Evolutionary conservation across 2,113 vertebrate genomes (phyloP).

Genomic region (Papio anubis): DNA sequence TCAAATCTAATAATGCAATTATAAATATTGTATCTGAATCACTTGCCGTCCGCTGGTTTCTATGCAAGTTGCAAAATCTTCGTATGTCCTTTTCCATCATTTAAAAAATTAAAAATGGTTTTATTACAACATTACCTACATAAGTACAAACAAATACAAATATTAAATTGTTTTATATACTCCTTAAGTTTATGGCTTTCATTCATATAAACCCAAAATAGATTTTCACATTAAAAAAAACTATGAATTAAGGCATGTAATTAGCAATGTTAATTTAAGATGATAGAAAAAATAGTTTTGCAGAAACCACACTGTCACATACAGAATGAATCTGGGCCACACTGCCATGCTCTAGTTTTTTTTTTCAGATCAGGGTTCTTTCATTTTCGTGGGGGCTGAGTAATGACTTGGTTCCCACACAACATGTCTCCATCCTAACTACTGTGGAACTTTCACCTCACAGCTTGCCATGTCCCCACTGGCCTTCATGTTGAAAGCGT

Average conservation of each 20-base stretch:
- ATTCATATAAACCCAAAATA: not conserved
- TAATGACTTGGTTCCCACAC: not conserved
- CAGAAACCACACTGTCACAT: not conserved
- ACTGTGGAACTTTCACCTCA: not conserved
- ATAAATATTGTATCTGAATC: slow-evolving; percentile 56
- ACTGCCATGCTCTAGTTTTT: not conserved
- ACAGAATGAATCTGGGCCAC: not conserved
- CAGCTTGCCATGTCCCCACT: not conserved
- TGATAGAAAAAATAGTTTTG: not conserved
- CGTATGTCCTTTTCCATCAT: not conserved
- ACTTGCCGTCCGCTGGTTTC: not conserved
- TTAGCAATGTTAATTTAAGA: not conserved
- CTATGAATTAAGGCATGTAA: not conserved
- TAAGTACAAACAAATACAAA: not conserved
- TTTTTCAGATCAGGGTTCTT: not conserved
- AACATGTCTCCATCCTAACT: not conserved
- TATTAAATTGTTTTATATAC: not conserved
- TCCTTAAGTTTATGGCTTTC: not conserved
- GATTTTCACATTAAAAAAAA: not conserved
- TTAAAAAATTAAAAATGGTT: not conserved
- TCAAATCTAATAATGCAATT: slow-evolving; percentile 62
- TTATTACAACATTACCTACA: not conserved
- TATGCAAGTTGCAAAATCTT: not conserved
- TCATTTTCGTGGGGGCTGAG: not conserved
- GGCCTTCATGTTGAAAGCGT: not conserved